A percentile compares a stretch with the other conserved stretches of the same genome.
These are phyloP conservation scores for Elephantulus edwardii DNA, from an alignment of 2,113 vertebrate genomes.

Conservation along the genomic window DNA sequence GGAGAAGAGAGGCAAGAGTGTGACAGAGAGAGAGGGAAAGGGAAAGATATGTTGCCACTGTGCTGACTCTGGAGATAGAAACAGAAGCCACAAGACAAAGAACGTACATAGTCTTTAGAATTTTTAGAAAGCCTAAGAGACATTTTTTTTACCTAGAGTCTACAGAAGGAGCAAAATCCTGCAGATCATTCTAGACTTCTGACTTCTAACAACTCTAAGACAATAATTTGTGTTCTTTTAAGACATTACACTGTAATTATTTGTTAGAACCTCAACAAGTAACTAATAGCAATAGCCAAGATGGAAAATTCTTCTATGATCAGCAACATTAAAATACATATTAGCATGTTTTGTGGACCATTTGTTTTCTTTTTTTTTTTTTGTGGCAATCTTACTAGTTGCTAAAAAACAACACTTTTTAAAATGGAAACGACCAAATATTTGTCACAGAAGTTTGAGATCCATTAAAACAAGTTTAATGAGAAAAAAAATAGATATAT, in stretches of 20 bases:
- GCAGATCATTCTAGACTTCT: background rate
- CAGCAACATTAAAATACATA: constrained; percentile 17
- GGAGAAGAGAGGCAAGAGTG: background rate
- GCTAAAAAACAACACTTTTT: no score
- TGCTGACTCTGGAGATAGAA: background rate
- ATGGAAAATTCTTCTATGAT: background rate
- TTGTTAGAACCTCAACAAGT: background rate
- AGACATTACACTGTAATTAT: background rate
- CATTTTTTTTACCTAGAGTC: background rate
- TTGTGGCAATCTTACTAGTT: no score
- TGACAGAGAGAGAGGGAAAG: background rate
- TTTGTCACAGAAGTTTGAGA: no score
- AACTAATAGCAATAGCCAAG: background rate
- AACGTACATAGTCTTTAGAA: background rate
- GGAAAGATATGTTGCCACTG: background rate
- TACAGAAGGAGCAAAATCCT: background rate
- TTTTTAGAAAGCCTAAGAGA: background rate
- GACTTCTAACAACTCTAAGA: background rate
- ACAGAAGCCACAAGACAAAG: background rate
- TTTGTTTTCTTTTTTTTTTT: no score
- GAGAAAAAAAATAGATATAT: no score
- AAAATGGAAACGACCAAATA: no score
- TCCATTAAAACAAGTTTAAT: no score
- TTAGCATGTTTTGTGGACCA: no score
- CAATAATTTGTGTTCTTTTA: background rate